phyloP scores from a whole-genome alignment of 1,140 invertebrate genomes.

The Pseudomyrmex gracilis region DNA sequence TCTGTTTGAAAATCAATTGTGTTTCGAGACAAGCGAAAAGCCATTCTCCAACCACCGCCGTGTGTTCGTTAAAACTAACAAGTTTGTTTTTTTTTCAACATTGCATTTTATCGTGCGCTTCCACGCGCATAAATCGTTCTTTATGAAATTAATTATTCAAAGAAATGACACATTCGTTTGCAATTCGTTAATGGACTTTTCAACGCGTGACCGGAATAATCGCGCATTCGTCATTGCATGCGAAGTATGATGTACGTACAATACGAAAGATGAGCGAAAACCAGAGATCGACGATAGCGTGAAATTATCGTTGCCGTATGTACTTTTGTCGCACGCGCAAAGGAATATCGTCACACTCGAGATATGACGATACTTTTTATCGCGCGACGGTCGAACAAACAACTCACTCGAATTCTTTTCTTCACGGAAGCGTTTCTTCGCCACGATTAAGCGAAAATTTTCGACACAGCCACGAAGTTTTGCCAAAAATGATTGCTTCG shows the following conservation, averaged over 20 bases:
- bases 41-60: neutral
- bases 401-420: slow-evolving; percentile 34
- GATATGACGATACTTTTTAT: slow-evolving; percentile 64
- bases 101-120: too few relatives aligned
- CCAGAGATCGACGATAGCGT: slow-evolving; percentile 25
- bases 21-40: neutral
- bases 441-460: slow-evolving; percentile 7
- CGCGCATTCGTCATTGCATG: too few relatives aligned
- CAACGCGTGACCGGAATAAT: too few relatives aligned
- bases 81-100: too few relatives aligned
- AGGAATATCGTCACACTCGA: slow-evolving; percentile 33
- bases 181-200: too few relatives aligned
- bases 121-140: neutral
- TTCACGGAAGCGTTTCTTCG: slow-evolving; percentile 48
- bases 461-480: too few relatives aligned
- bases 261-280: neutral
- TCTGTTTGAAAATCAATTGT: neutral
- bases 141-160: too few relatives aligned
- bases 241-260: too few relatives aligned
- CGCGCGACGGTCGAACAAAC: slow-evolving; percentile 39
- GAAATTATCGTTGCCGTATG: slow-evolving; percentile 62
- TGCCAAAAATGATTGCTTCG: slow-evolving; percentile 2
- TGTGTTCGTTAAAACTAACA: too few relatives aligned
- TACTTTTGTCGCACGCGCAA: neutral
- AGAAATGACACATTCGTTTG: too few relatives aligned